Percentiles rank a stretch among this genome's conserved stretches.
Conservation (phyloP, 2,888 invertebrate species). For the Sericinus montela region DNA sequence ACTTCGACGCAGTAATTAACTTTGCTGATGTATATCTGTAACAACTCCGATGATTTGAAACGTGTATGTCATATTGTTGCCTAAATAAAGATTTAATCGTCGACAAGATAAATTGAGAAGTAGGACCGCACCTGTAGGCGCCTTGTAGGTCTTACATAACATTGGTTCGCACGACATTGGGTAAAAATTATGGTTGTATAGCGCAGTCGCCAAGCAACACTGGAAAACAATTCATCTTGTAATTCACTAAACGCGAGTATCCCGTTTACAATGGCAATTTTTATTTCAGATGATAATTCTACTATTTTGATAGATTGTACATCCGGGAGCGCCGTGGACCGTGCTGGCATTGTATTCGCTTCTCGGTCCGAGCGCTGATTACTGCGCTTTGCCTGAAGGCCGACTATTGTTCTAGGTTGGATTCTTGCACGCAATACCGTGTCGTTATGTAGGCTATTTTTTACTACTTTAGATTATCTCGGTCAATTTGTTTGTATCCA, state of each 20-base stretch:
- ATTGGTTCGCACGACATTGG: constrained; percentile 72
- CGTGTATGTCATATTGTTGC: constrained; percentile 37
- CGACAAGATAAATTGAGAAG: constrained; percentile 68
- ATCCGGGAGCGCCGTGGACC: constrained; percentile 25
- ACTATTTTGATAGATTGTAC: constrained; percentile 23
- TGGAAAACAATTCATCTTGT: constrained; percentile 10
- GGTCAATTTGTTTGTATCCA: constrained; percentile 25
- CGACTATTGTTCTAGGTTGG: constrained; percentile 64
- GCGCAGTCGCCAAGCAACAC: constrained; percentile 26
- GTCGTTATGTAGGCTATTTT: constrained; percentile 25
- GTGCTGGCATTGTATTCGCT: constrained; percentile 38
- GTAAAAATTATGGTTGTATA: constrained; percentile 67
- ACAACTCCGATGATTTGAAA: background rate
- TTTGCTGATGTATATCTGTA: background rate
- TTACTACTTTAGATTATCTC: constrained; percentile 30
- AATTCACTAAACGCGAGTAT: constrained; percentile 29
- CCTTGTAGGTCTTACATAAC: constrained; percentile 56
- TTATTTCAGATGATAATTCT: constrained; percentile 12
- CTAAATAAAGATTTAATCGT: constrained; percentile 54
- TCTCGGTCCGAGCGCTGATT: constrained; percentile 51
- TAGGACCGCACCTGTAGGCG: constrained; percentile 53
- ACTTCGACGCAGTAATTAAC: no score
- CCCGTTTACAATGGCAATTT: background rate
- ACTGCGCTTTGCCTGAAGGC: constrained; percentile 65
- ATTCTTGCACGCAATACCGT: constrained; percentile 57